Evolutionary conservation across 1,140 invertebrate genomes (phyloP), one percentile per base, ranked within the genome.

Genomic region (Dendroctonus ponderosae): DNA sequence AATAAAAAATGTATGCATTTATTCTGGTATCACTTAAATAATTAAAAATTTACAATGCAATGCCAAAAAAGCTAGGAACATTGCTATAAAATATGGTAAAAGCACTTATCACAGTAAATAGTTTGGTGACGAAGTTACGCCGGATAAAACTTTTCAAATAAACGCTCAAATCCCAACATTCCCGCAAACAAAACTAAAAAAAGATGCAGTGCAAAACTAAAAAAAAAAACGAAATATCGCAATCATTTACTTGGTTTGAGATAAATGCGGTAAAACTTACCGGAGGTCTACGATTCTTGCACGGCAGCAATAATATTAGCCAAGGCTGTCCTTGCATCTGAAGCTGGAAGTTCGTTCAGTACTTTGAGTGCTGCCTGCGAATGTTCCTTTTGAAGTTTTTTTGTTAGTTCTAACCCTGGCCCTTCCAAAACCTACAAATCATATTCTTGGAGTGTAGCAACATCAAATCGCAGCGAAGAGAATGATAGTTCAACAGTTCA

Each of bases 261-360:
- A 26, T 26, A 26, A 26, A 26, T 26, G 26, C 3, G 26, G 1
- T 26, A 26, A 26, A 26, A 26, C 26, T 26, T 26, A 26, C 26
- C 26, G 26, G 3, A 26, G 26, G 26, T 37, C 44, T 63, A 68
- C 14, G 66, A 68, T 42, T 71, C 70, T 72, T 88, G 87, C 86
- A 92, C 90, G 26, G 90, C 90, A 38, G 89, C 84, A 53, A 93
- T 91, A 71, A 92, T 92, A 79, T 92, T 91, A 50, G 85, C 83
- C 42, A 92, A 80, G 0, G 90, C 91, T 53, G 86, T 90, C 37
- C 87, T 79, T 5, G 90, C 90, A 79, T 92, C 91, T 59, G 85
- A 88, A 65, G 87, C 83, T 58, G 89, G 85, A 72, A 93, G 89
- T 62, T 86, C 84, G 67, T 85, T 83, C 37, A 96, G 80, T 3